Evolutionary conservation across 2,113 vertebrate species (phyloP).

Genomic region (Sciurus niger): DNA sequence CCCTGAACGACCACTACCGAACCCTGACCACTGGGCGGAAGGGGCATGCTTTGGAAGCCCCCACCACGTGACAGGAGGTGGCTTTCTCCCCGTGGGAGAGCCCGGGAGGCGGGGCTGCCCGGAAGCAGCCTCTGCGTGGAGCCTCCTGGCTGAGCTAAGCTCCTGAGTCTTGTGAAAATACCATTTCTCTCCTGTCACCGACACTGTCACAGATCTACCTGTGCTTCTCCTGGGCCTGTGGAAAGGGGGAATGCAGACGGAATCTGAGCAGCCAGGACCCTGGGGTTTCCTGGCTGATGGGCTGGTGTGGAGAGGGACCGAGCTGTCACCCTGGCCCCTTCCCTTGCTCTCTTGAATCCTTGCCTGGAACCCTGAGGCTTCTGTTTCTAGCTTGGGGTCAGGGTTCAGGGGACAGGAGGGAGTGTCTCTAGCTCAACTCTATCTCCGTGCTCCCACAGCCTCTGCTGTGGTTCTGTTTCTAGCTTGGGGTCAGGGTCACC

Average conservation of each 20-base stretch:
- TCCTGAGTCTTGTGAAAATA: not conserved
- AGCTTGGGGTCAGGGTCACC: not conserved
- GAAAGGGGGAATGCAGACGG: not conserved
- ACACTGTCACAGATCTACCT: not conserved
- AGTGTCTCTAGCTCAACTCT: not conserved
- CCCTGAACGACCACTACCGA: not conserved
- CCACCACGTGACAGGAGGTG: not conserved
- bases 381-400: not conserved
- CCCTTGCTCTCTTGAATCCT: not conserved
- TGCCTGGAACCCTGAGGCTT: not conserved
- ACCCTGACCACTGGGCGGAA: not conserved
- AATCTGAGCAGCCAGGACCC: not conserved
- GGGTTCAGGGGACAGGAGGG: not conserved
- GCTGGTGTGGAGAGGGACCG: not conserved
- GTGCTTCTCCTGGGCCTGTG: not conserved
- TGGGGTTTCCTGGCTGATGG: not conserved
- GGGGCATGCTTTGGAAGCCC: not conserved
- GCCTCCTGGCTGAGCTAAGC: not conserved
- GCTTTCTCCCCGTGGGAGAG: not conserved
- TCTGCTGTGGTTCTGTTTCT: rapidly evolving
- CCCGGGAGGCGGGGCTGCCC: rapidly evolving
- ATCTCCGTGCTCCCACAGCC: rapidly evolving
- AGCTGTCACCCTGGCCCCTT: not conserved
- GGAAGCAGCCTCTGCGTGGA: not conserved
- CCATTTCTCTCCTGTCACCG: not conserved